These are phyloP conservation scores for Drosophila hydei DNA, from an alignment of 1,140 invertebrate species.

Conservation along the genomic window DNA sequence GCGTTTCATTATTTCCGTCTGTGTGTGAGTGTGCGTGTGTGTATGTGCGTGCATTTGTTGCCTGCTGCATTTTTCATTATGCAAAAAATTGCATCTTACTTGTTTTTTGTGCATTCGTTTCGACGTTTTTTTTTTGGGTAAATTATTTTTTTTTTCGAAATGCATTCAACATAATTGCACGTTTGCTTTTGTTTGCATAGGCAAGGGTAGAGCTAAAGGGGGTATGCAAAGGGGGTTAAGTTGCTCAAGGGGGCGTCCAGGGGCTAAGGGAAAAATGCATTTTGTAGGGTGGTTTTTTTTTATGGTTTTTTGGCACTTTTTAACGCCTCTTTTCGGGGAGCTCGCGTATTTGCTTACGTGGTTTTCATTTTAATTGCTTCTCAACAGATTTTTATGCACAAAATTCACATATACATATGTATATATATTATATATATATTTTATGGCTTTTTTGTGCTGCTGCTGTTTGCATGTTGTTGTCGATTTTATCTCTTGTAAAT, in stretches of 20 bases:
- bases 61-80: conserved; percentile 82
- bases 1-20: conserved; percentile 71
- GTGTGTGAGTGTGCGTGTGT: conserved; percentile 7
- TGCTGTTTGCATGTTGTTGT: conserved; percentile 68
- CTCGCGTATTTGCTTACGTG: conserved; percentile 76
- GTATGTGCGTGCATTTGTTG: conserved; percentile 42
- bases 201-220: neutral
- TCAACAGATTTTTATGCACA: conserved; percentile 52
- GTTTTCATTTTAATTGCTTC: conserved; percentile 82
- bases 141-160: conserved; percentile 57
- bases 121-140: conserved; percentile 63
- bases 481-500: conserved; percentile 83
- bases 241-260: neutral
- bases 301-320: conserved; percentile 55
- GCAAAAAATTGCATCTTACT: conserved; percentile 76
- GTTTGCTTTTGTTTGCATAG: conserved; percentile 73
- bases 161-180: conserved; percentile 81
- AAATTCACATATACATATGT: conserved; percentile 10
- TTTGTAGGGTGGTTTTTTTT: conserved; percentile 78
- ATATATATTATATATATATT: conserved; percentile 17
- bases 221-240: neutral
- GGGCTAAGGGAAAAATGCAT: conserved; percentile 51
- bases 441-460: conserved; percentile 20
- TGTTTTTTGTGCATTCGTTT: conserved; percentile 59
- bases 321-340: conserved; percentile 51